Base-by-base conservation (phyloP, 2,797 vertebrate species). In the Siniperca obscura region DNA sequence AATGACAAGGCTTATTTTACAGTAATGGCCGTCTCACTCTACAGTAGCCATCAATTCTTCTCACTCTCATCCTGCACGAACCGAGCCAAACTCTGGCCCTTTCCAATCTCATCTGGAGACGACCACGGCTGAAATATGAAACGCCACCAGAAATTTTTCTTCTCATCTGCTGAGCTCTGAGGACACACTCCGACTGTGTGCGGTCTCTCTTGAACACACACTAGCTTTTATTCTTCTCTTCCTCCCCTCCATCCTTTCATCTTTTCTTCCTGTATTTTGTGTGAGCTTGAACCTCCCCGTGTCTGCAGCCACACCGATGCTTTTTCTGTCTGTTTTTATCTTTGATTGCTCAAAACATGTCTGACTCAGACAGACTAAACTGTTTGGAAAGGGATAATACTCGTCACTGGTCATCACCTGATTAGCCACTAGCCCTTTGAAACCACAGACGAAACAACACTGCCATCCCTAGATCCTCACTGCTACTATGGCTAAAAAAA, bases 11-110 rank as follows among this genome's bases (percentile, higher is more conserved):
- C 50, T 70, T 65, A 56, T 80, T 83, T 69, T 74, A 44, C 60
- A 38, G 82, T 77, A 88, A 86, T 83, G 84, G 72, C 62, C 19
- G 0, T n/a, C 62, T 78, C 66, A 0, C 44, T 70, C 72, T 46
- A 10, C 71, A 21, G 77, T 27, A 11, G 65, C 78, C 62, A 14
- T 65, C 69, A 75, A 60, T 46, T 53, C 71, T 44, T 30, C 27
- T 10, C 5, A 52, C 56, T 17, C 34, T 52, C 56, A 1, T 66
- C 48, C 74, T 2, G 57, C 40, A 2, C 10, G 1, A 34, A 0
- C 34, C 2, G 52, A 57, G 80, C 60, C 46, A 30, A 76, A 48
- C 30, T 14, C 25, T 8, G 48, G 46, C 50, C 48, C 56, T 22
- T 19, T 57, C 50, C 57, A 50, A 83, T 64, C 70, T 50, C n/a